phyloP scores from a whole-genome alignment of 2,888 invertebrate genomes.

The Tetragonisca angustula region DNA sequence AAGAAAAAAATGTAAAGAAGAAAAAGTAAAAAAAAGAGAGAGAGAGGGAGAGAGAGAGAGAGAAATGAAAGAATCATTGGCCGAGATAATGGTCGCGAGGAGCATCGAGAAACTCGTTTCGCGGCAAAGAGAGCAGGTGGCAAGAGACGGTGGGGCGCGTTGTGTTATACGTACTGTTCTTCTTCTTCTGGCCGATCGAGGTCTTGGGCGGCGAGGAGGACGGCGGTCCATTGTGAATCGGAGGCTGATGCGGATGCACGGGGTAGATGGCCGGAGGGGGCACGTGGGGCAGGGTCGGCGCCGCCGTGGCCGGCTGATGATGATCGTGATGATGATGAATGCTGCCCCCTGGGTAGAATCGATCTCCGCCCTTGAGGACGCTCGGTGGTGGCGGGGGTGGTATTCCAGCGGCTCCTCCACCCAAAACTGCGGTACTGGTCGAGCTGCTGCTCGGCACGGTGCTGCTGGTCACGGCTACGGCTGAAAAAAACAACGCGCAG shows the following conservation, averaged over 20 bases:
- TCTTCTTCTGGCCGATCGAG: conserved; percentile 89
- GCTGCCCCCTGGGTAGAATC: conserved; percentile 82
- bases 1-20: background rate
- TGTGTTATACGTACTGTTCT: conserved; percentile 81
- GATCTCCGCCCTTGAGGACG: conserved; percentile 83
- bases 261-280: conserved; percentile 85
- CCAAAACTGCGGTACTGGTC: conserved; percentile 80
- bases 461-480: conserved; percentile 85
- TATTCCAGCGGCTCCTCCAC: conserved; percentile 76
- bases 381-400: conserved; percentile 83
- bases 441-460: conserved; percentile 83
- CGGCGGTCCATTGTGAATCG: conserved; percentile 81
- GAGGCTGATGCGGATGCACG: conserved; percentile 84
- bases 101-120: conserved; percentile 60
- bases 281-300: conserved; percentile 85
- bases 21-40: background rate
- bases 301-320: conserved; percentile 84
- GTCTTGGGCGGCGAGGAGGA: conserved; percentile 86
- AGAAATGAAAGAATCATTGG: conserved; percentile 44
- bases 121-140: conserved; percentile 60
- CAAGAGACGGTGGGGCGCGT: conserved; percentile 37
- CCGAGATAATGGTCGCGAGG: conserved; percentile 59
- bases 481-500: conserved; percentile 74
- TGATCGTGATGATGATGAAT: conserved; percentile 82
- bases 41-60: background rate